phyloP scores from a whole-genome alignment of 2,113 vertebrate species.

The Polyodon spathula region DNA sequence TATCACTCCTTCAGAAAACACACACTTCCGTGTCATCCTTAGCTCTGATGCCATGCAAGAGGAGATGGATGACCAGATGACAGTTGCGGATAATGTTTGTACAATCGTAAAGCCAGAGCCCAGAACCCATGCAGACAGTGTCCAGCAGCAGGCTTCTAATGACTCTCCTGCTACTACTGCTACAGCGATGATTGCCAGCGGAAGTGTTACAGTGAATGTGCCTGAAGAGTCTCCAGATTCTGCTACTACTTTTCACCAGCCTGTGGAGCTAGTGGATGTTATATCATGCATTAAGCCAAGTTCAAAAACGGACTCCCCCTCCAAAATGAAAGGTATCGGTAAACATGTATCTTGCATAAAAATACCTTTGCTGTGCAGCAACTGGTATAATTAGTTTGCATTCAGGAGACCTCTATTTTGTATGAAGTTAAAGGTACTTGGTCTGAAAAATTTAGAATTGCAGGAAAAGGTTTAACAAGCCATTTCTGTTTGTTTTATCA shows the following conservation, averaged over 20 bases:
- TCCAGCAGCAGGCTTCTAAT: slow-evolving; percentile 33
- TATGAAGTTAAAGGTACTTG: no score
- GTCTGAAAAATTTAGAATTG: no score
- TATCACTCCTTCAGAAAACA: slow-evolving; percentile 83
- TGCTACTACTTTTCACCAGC: slow-evolving; percentile 29
- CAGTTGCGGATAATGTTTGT: slow-evolving; percentile 47
- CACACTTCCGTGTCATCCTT: slow-evolving; percentile 84
- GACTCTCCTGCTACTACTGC: slow-evolving; percentile 25
- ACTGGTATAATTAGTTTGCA: no score
- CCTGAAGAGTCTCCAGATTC: neutral
- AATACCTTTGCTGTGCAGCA: no score
- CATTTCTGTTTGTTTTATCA: no score
- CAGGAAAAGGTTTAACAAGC: no score
- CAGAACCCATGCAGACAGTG: slow-evolving; percentile 45
- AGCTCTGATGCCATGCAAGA: slow-evolving; percentile 55
- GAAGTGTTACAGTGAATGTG: neutral
- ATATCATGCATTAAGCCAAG: slow-evolving; percentile 46
- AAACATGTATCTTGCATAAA: no score
- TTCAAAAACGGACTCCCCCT: slow-evolving; percentile 64
- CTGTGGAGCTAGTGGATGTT: slow-evolving; percentile 30
- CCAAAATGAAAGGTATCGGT: slow-evolving; percentile 69
- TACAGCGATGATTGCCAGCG: slow-evolving; percentile 37
- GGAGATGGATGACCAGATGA: slow-evolving; percentile 39
- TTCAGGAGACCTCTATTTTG: no score
- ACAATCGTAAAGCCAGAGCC: slow-evolving; percentile 77